A percentile compares a stretch with the other conserved stretches of the same genome.
phyloP scores from a whole-genome alignment of 1,140 invertebrate genomes.

The Polyergus mexicanus region DNA sequence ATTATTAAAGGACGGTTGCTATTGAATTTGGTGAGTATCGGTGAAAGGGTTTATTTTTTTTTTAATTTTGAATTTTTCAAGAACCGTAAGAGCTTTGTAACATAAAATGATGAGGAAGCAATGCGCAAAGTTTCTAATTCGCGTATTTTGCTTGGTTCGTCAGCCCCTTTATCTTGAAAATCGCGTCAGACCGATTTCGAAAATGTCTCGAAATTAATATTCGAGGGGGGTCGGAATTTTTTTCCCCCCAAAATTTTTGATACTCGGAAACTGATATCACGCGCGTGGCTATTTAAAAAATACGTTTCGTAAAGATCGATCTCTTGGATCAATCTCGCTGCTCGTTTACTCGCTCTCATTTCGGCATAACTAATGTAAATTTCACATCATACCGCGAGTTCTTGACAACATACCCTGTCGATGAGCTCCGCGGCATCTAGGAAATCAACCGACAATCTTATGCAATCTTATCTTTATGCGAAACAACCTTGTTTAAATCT shows the following conservation, averaged over 20 bases:
- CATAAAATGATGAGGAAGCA: no score
- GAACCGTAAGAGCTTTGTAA: no score
- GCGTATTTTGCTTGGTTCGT: no score
- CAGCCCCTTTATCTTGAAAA: not conserved
- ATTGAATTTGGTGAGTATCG: no score
- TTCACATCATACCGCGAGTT: not conserved
- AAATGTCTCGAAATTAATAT: not conserved
- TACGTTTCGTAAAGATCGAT: not conserved
- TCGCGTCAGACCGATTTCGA: no score
- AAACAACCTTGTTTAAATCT: slow-evolving; percentile 35
- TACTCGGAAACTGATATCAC: not conserved
- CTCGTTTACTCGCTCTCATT: not conserved
- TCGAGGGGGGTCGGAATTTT: not conserved
- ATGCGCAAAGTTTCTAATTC: no score
- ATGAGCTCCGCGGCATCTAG: slow-evolving; percentile 15
- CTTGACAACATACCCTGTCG: not conserved
- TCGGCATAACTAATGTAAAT: not conserved
- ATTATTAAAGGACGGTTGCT: no score
- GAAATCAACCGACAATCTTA: slow-evolving; percentile 13
- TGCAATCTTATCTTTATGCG: not conserved
- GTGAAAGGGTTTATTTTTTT: no score
- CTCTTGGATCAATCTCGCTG: no score
- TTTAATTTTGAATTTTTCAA: no score
- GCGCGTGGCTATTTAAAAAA: not conserved
- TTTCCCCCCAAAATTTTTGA: not conserved